phyloP scores from a whole-genome alignment of 2,113 vertebrate genomes.

The Elachura formosa region DNA sequence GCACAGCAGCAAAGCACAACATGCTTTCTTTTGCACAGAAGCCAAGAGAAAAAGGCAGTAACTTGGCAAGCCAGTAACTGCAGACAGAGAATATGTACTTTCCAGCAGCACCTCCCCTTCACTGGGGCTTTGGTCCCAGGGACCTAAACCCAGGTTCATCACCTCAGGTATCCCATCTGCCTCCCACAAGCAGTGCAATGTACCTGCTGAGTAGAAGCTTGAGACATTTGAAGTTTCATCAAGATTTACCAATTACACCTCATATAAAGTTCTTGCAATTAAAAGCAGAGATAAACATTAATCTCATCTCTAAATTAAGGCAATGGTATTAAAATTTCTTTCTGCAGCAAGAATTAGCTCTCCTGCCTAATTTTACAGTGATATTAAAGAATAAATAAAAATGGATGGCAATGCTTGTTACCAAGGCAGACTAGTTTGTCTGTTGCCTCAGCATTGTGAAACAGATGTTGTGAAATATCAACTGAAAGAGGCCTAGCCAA shows the following conservation, averaged over 20 bases:
- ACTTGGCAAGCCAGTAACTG: not conserved
- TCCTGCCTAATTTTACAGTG: not conserved
- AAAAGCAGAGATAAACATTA: not conserved
- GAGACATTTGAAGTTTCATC: not conserved
- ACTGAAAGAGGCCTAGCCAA: not conserved
- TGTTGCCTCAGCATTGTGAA: conserved; percentile 12
- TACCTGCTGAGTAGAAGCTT: not conserved
- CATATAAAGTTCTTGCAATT: not conserved
- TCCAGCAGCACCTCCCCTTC: not conserved
- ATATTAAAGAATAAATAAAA: not conserved
- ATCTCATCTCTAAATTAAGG: not conserved
- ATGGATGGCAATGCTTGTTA: not conserved
- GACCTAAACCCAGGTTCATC: not conserved
- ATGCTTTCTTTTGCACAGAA: not conserved
- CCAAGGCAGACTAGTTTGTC: not conserved
- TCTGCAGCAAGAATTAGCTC: not conserved
- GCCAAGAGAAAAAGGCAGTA: not conserved
- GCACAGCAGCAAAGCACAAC: not conserved
- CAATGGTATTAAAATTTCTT: not conserved
- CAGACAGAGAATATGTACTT: not conserved
- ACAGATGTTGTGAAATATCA: conserved; percentile 24
- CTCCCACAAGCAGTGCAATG: rapidly evolving
- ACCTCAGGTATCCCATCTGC: not conserved
- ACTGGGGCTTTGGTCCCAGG: not conserved
- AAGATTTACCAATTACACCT: not conserved